Conservation (phyloP, 2,797 vertebrate genomes). For the Bucorvus abyssinicus region DNA sequence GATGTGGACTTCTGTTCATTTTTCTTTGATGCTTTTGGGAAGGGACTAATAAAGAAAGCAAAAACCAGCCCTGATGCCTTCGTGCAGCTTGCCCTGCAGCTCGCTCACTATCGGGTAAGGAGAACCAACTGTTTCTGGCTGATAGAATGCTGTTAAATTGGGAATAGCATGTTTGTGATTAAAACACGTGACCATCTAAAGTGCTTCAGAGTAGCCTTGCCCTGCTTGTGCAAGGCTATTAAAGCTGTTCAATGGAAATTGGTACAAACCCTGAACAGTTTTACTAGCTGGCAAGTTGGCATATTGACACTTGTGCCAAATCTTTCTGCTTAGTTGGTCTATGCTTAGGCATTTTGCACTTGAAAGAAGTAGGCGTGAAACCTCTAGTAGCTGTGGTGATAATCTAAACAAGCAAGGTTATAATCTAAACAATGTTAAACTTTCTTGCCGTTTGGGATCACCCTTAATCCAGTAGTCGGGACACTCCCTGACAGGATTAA, state of each 20-base stretch:
- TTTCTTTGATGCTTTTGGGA: slow-evolving; percentile 87
- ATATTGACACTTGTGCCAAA: accelerated
- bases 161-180: not conserved
- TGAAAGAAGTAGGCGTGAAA: not conserved
- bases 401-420: not conserved
- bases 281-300: too few relatives aligned
- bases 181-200: not conserved
- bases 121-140: not conserved
- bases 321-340: not conserved
- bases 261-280: not conserved
- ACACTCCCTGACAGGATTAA: not conserved
- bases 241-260: not conserved
- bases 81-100: slow-evolving; percentile 91
- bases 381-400: not conserved
- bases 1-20: slow-evolving; percentile 91
- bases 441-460: not conserved
- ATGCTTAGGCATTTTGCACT: not conserved
- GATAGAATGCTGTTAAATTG: not conserved
- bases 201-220: not conserved
- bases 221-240: not conserved
- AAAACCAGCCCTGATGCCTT: slow-evolving; percentile 93
- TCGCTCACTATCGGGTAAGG: slow-evolving; percentile 90
- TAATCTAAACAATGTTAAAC: not conserved
- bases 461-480: not conserved
- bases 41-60: slow-evolving; percentile 92